phyloP scores from a whole-genome alignment of 2,797 vertebrate species.

The Amblyraja radiata region DNA sequence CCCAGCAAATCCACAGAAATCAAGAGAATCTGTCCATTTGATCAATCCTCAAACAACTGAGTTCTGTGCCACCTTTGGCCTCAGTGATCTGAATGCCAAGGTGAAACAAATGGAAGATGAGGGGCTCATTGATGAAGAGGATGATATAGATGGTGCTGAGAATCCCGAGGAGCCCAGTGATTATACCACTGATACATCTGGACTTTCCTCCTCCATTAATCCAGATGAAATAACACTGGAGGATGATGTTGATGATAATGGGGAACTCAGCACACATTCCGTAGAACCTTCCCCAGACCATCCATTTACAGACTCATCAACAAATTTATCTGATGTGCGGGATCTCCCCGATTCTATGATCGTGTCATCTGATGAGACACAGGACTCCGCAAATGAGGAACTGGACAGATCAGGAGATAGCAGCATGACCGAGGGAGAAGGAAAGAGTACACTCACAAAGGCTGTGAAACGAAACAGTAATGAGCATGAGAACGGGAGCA shows the following conservation, averaged over 20 bases:
- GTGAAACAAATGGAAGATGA: conserved; percentile 54
- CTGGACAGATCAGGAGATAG: conserved; percentile 47
- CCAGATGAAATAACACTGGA: conserved; percentile 89
- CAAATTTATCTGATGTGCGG: conserved; percentile 59
- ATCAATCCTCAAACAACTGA: conserved; percentile 89
- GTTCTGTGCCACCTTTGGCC: conserved; percentile 78
- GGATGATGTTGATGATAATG: conserved; percentile 35
- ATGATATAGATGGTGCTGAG: conserved; percentile 60
- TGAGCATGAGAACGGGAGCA: conserved; percentile 52
- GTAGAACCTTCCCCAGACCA: conserved; percentile 54
- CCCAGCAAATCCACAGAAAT: conserved; percentile 64
- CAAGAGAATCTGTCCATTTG: conserved; percentile 59
- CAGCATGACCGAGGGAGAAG: conserved; percentile 45
- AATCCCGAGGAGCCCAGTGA: conserved; percentile 79
- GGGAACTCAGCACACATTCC: conserved; percentile 46
- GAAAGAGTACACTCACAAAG: conserved; percentile 45
- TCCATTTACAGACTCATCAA: conserved; percentile 44
- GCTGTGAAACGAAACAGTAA: conserved; percentile 69
- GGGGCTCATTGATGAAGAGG: conserved; percentile 45
- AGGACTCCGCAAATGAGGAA: conserved; percentile 47
- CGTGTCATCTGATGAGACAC: conserved; percentile 58
- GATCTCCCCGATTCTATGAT: conserved; percentile 61
- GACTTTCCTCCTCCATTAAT: conserved; percentile 73
- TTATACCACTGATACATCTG: conserved; percentile 77
- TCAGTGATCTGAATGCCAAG: conserved; percentile 76